Conservation (phyloP, 2,113 vertebrate genomes). For the Lasiurus borealis region DNA sequence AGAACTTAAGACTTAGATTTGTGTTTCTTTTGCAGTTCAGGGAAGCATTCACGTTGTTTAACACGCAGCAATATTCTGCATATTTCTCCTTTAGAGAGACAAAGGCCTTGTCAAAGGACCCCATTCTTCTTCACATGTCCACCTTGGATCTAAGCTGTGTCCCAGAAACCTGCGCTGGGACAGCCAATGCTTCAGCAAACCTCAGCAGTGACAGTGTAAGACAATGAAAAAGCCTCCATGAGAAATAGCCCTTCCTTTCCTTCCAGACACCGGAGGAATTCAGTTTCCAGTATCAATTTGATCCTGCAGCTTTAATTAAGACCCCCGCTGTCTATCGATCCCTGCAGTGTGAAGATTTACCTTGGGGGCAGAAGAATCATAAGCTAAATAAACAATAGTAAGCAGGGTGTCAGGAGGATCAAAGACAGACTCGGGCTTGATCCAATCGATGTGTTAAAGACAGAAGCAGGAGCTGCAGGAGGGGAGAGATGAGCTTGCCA, state of each 20-base stretch:
- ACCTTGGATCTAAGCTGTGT: background rate
- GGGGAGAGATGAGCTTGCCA: background rate
- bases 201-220: background rate
- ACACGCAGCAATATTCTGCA: background rate
- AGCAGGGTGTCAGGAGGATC: conserved; percentile 54
- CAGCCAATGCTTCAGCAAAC: background rate
- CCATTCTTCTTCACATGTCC: background rate
- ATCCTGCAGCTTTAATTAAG: conserved; percentile 84
- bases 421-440: conserved; percentile 53
- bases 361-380: conserved; percentile 68
- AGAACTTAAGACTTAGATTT: background rate
- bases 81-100: background rate
- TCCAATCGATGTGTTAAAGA: conserved; percentile 58
- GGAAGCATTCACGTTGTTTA: conserved; percentile 24
- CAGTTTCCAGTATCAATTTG: conserved; percentile 76
- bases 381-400: conserved; percentile 67
- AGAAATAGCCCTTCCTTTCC: conserved; percentile 72
- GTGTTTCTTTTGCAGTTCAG: background rate
- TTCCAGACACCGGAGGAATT: conserved; percentile 71
- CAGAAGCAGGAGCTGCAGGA: conserved; percentile 56
- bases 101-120: background rate
- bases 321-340: conserved; percentile 77
- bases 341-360: conserved; percentile 74
- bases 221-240: conserved; percentile 35
- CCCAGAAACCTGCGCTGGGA: background rate